Percentiles rank a stretch among this genome's conserved stretches.
These are phyloP conservation scores for Litoditis marina DNA, from an alignment of 2,888 invertebrate genomes.

Conservation along the genomic window DNA sequence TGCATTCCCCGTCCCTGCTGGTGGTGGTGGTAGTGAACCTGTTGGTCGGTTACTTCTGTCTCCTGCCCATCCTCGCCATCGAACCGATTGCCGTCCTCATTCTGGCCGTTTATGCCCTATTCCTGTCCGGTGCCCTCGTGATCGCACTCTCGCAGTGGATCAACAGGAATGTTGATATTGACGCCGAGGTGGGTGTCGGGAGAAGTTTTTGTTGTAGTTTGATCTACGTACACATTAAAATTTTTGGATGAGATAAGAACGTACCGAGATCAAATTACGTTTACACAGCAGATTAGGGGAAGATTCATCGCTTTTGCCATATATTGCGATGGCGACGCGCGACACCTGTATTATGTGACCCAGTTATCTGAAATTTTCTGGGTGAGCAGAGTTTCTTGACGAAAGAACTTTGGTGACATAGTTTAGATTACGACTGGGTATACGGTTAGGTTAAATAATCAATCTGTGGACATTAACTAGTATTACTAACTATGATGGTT, in stretches of 20 bases:
- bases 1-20: too few relatives aligned
- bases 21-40: constrained; percentile 23
- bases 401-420: too few relatives aligned
- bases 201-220: not conserved
- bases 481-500: too few relatives aligned
- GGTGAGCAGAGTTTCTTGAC: too few relatives aligned
- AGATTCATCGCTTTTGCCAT: too few relatives aligned
- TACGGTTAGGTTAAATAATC: too few relatives aligned
- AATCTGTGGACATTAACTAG: too few relatives aligned
- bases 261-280: not conserved
- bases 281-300: too few relatives aligned
- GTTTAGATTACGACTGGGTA: too few relatives aligned
- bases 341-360: too few relatives aligned
- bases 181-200: constrained; percentile 18
- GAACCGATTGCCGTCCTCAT: constrained; percentile 27
- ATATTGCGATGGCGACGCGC: too few relatives aligned
- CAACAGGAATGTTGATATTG: constrained; percentile 27
- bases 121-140: constrained; percentile 32
- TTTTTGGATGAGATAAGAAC: not conserved
- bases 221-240: not conserved
- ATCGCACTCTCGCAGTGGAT: constrained; percentile 39
- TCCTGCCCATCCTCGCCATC: constrained; percentile 17
- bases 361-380: too few relatives aligned
- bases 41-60: constrained; percentile 39
- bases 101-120: constrained; percentile 34